Percentiles rank a stretch among this genome's conserved stretches.
Evolutionary conservation across 1,140 invertebrate genomes (phyloP).

Genomic region (Drosophila guanche): DNA sequence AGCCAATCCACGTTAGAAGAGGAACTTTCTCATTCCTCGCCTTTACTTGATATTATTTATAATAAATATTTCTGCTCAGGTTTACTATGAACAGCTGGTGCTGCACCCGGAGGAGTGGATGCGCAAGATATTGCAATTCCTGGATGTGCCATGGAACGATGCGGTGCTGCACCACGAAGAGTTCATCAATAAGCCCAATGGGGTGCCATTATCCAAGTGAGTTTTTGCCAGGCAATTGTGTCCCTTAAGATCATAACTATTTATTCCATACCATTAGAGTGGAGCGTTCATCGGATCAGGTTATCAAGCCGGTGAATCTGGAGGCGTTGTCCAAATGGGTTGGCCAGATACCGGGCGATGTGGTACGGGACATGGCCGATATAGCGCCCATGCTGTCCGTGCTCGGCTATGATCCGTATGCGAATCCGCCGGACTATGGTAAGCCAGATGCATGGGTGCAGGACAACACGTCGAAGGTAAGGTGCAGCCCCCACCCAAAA

Average conservation of each 20-base stretch:
- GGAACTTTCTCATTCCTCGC: no score
- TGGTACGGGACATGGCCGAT: conserved; percentile 94
- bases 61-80: conserved; percentile 64
- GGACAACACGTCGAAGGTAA: conserved; percentile 88
- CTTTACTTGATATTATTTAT: no score
- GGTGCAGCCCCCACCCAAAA: conserved; percentile 66
- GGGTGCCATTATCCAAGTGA: conserved; percentile 96
- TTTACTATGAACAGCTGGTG: conserved; percentile 98
- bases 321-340: conserved; percentile 99
- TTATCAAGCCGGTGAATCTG: conserved; percentile 98
- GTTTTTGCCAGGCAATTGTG: conserved; percentile 61
- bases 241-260: neutral
- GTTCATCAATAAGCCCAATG: conserved; percentile 97
- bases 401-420: conserved; percentile 96
- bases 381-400: conserved; percentile 96
- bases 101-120: conserved; percentile 96
- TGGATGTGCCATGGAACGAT: conserved; percentile 97
- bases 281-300: conserved; percentile 98
- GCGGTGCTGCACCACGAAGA: conserved; percentile 98
- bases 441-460: conserved; percentile 92
- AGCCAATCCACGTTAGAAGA: neutral
- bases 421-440: conserved; percentile 97
- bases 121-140: conserved; percentile 94
- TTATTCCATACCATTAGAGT: conserved; percentile 86
- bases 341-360: conserved; percentile 94